A percentile compares a stretch with the other conserved stretches of the same genome.
These are phyloP conservation scores for Apeira syringaria DNA, from an alignment of 2,888 invertebrate genomes.

Conservation along the genomic window DNA sequence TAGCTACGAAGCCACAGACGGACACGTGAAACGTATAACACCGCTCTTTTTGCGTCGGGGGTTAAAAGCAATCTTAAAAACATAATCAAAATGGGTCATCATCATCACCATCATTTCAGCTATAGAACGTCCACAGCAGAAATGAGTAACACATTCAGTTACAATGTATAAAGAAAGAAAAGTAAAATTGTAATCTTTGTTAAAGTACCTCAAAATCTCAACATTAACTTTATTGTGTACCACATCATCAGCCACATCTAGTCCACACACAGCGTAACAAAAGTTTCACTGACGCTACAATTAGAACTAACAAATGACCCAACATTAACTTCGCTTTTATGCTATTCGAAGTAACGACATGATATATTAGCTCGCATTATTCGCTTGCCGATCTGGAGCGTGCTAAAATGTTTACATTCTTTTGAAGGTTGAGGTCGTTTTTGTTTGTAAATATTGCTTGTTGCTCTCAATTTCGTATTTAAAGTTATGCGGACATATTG, in stretches of 20 bases:
- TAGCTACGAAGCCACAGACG: too few relatives aligned
- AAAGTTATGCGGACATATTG: too few relatives aligned
- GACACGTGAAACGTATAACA: too few relatives aligned
- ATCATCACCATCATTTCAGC: too few relatives aligned
- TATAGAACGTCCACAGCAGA: too few relatives aligned
- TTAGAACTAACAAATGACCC: slow-evolving; percentile 15
- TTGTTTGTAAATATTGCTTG: slow-evolving; percentile 20
- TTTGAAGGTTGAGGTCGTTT: slow-evolving; percentile 17
- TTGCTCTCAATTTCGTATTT: slow-evolving; percentile 2
- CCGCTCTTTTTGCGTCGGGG: too few relatives aligned
- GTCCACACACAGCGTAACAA: slow-evolving; percentile 10
- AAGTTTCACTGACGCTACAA: slow-evolving; percentile 13
- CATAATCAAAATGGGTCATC: too few relatives aligned
- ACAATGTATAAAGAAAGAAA: too few relatives aligned
- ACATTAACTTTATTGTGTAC: slow-evolving; percentile 5
- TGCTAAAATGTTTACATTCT: slow-evolving; percentile 13
- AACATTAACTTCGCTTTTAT: slow-evolving; percentile 18
- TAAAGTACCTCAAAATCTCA: neutral
- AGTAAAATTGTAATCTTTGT: too few relatives aligned
- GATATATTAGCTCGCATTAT: slow-evolving; percentile 14
- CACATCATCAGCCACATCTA: slow-evolving; percentile 1
- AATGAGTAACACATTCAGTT: too few relatives aligned
- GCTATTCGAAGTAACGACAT: slow-evolving; percentile 16
- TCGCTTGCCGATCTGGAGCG: slow-evolving; percentile 6
- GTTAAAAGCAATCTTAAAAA: too few relatives aligned